A percentile compares a stretch with the other conserved stretches of the same genome.
Evolutionary conservation across 2,888 invertebrate genomes (phyloP).

Genomic region (Notodonta dromedarius): DNA sequence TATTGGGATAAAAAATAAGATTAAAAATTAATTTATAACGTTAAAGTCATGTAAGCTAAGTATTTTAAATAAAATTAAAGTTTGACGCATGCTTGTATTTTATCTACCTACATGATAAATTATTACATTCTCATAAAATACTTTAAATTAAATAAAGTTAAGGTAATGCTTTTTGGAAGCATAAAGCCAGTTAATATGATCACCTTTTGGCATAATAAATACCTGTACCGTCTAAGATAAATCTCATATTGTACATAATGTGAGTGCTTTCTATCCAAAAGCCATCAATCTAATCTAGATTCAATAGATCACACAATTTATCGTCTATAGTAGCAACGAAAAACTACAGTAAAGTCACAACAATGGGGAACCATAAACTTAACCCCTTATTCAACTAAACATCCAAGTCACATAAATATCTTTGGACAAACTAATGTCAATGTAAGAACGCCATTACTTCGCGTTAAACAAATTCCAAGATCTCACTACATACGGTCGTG

Average conservation of each 20-base stretch:
- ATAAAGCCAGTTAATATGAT: too few relatives aligned
- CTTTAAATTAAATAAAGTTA: too few relatives aligned
- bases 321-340: constrained; percentile 51
- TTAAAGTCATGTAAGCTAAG: too few relatives aligned
- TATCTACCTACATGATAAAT: too few relatives aligned
- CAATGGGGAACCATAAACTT: constrained; percentile 71
- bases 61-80: too few relatives aligned
- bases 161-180: too few relatives aligned
- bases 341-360: constrained; percentile 59
- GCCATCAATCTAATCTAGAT: constrained; percentile 41
- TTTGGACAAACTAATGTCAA: constrained; percentile 84
- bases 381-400: constrained; percentile 82
- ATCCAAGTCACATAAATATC: constrained; percentile 82
- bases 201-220: too few relatives aligned
- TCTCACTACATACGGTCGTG: constrained; percentile 49
- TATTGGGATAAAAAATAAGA: too few relatives aligned
- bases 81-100: too few relatives aligned
- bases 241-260: neutral
- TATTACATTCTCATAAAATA: too few relatives aligned
- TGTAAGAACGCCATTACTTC: constrained; percentile 80
- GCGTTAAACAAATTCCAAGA: constrained; percentile 80
- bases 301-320: constrained; percentile 54
- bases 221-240: neutral
- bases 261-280: constrained; percentile 15
- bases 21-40: too few relatives aligned